phyloP scores from a whole-genome alignment of 2,888 invertebrate species.

The Thumatha senex region DNA sequence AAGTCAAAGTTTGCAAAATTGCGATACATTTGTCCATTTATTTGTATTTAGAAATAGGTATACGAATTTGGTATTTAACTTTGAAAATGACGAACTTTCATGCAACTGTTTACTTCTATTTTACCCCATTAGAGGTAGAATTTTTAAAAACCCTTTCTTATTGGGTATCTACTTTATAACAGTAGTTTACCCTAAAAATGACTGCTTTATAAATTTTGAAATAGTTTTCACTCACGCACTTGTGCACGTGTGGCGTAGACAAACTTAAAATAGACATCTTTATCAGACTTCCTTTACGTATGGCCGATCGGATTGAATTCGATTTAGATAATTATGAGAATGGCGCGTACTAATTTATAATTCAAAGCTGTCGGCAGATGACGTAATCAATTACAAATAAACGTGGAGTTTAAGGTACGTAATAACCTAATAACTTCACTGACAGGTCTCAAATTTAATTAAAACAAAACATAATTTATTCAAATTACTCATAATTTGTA shows the following conservation, averaged over 20 bases:
- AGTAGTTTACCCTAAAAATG: too few species aligned
- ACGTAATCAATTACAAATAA: constrained; percentile 41
- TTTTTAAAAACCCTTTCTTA: too few species aligned
- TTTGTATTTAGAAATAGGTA: too few species aligned
- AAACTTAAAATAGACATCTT: constrained; percentile 67
- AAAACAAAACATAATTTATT: constrained; percentile 39
- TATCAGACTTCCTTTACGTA: constrained; percentile 63
- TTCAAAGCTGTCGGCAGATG: constrained; percentile 43
- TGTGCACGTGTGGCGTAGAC: constrained; percentile 30
- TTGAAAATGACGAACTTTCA: too few species aligned
- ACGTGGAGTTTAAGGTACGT: constrained; percentile 21
- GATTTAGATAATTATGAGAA: constrained; percentile 55
- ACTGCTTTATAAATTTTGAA: too few species aligned
- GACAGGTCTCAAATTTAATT: constrained; percentile 27
- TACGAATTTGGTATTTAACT: too few species aligned
- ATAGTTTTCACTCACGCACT: constrained; percentile 41
- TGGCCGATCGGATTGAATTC: constrained; percentile 49
- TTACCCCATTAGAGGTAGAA: too few species aligned
- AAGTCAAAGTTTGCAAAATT: too few species aligned
- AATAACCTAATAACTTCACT: constrained; percentile 30
- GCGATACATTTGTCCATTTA: too few species aligned
- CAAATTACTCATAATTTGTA: constrained; percentile 23
- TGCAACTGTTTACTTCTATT: too few species aligned
- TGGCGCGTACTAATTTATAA: constrained; percentile 48
- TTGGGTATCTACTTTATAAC: too few species aligned